A percentile compares a stretch with the other conserved stretches of the same genome.
phyloP scores from a whole-genome alignment of 2,797 vertebrate genomes.

The Chaunax sp. region DNA sequence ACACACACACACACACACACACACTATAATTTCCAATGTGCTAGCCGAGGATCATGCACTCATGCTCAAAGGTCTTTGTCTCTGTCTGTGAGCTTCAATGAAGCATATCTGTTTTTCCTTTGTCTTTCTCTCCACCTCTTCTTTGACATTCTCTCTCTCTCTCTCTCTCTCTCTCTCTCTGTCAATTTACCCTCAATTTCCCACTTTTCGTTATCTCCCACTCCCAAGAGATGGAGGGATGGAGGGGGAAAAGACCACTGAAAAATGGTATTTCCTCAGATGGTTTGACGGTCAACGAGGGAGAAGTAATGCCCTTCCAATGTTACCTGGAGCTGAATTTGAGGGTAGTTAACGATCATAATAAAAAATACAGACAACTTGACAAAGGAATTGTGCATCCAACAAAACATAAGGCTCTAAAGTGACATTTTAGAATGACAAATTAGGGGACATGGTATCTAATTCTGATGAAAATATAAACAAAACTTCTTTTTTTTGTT shows the following conservation, averaged over 20 bases:
- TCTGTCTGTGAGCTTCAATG: conserved; percentile 75
- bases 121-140: conserved; percentile 37
- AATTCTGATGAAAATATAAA: too few relatives aligned
- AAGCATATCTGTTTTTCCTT: conserved; percentile 70
- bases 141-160: conserved; percentile 21
- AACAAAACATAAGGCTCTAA: too few relatives aligned
- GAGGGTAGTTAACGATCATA: conserved; percentile 1
- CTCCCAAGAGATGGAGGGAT: conserved; percentile 57
- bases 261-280: conserved; percentile 41
- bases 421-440: too few relatives aligned
- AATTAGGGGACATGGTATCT: too few relatives aligned
- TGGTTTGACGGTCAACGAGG: conserved; percentile 28
- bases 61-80: conserved; percentile 72
- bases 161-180: conserved; percentile 15
- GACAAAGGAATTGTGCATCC: not conserved
- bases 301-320: conserved; percentile 17
- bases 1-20: conserved; percentile 27
- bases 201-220: conserved; percentile 71
- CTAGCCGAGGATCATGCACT: conserved; percentile 69
- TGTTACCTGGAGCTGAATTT: conserved; percentile 29
- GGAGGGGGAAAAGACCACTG: conserved; percentile 27
- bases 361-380: conserved; percentile 11
- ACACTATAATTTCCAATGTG: conserved; percentile 63
- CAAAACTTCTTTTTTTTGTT: too few relatives aligned
- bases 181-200: conserved; percentile 68